Percentiles rank a stretch among this genome's conserved stretches.
phyloP scores from a whole-genome alignment of 64 coral and sea anemone genomes.

The Anthopleura sola region DNA sequence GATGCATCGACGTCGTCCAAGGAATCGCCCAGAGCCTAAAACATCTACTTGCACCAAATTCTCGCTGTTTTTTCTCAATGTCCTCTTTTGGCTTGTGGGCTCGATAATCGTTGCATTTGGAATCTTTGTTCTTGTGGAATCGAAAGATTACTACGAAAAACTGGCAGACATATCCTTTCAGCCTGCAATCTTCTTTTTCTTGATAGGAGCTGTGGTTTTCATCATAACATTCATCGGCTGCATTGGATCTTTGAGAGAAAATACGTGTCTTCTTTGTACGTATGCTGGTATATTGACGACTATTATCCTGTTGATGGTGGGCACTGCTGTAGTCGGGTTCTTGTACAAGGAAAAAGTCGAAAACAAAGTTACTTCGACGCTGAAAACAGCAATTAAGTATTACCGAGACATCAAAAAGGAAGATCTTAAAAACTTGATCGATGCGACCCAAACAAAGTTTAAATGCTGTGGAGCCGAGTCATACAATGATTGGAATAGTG shows the following conservation, averaged over 20 bases:
- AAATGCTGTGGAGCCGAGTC: slow-evolving; percentile 44
- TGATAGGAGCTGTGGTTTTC: slow-evolving; percentile 32
- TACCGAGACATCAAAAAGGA: slow-evolving; percentile 26
- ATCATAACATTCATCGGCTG: slow-evolving; percentile 54
- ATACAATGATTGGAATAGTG: slow-evolving; percentile 38
- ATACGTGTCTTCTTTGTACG: slow-evolving; percentile 35
- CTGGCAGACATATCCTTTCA: slow-evolving; percentile 34
- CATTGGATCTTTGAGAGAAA: slow-evolving; percentile 53
- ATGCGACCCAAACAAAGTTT: slow-evolving; percentile 31
- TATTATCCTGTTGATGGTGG: slow-evolving; percentile 25
- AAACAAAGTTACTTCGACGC: not conserved
- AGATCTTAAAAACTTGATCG: slow-evolving; percentile 39
- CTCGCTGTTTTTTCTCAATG: slow-evolving; percentile 48
- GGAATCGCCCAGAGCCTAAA: not conserved
- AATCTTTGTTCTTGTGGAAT: slow-evolving; percentile 44
- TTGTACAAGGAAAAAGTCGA: slow-evolving; percentile 30
- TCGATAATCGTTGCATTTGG: slow-evolving; percentile 34
- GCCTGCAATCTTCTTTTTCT: slow-evolving; percentile 39
- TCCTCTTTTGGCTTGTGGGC: slow-evolving; percentile 43
- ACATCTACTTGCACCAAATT: slow-evolving; percentile 38
- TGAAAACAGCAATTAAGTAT: not conserved
- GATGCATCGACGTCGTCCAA: not conserved
- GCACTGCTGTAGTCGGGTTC: slow-evolving; percentile 20
- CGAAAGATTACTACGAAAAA: slow-evolving; percentile 26
- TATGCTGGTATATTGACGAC: slow-evolving; percentile 16